These are phyloP conservation scores for Pemphigus obesinymphae DNA, from an alignment of 1,140 invertebrate genomes.

Conservation along the genomic window DNA sequence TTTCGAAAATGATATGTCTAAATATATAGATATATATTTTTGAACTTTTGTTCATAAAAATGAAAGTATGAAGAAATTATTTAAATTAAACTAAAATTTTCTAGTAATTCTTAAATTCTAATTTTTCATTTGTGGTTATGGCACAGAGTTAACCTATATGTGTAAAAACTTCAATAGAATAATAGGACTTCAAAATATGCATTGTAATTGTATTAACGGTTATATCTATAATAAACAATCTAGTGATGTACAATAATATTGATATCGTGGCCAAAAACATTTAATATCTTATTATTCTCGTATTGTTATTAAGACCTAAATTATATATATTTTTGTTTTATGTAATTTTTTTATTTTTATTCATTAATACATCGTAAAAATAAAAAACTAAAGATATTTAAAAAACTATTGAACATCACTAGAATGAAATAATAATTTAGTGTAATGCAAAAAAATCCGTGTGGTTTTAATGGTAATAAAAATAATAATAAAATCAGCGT, in stretches of 20 bases:
- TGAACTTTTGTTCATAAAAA: not conserved
- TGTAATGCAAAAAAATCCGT: not conserved
- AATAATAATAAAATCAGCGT: not conserved
- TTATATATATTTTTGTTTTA: too few species aligned
- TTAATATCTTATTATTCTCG: too few species aligned
- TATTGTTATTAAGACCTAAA: too few species aligned
- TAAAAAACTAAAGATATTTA: too few species aligned
- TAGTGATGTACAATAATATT: too few species aligned
- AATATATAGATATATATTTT: slow-evolving; percentile 8
- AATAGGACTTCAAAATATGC: not conserved
- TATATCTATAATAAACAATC: not conserved
- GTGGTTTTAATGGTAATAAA: not conserved
- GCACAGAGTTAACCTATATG: slow-evolving; percentile 17
- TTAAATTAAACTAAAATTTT: not conserved
- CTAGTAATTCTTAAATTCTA: not conserved
- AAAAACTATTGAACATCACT: too few species aligned
- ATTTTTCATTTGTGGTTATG: slow-evolving; percentile 5
- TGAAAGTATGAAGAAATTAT: not conserved
- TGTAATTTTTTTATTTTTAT: too few species aligned
- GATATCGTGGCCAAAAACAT: too few species aligned
- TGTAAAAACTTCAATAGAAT: not conserved
- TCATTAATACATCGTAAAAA: too few species aligned
- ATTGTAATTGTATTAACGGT: not conserved
- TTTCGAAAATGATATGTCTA: slow-evolving; percentile 32
- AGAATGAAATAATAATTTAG: not conserved